Percentiles rank a stretch among this genome's conserved stretches.
phyloP scores from a whole-genome alignment of 2,797 vertebrate genomes.

The Lutra lutra region DNA sequence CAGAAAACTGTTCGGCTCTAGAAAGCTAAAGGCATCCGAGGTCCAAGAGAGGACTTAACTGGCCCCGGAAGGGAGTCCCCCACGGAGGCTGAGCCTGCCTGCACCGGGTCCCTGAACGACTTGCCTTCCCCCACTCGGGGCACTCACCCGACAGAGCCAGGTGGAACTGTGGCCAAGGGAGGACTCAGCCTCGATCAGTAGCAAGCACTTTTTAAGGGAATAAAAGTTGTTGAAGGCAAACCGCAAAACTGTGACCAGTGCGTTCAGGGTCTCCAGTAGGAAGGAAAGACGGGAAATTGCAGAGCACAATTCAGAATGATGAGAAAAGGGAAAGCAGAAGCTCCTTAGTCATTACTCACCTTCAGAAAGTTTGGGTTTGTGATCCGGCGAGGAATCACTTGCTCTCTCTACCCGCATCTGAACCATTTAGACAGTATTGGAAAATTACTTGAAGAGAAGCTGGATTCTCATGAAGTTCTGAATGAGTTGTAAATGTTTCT shows the following conservation, averaged over 20 bases:
- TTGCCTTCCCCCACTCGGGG: slow-evolving; percentile 61
- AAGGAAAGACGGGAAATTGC: slow-evolving; percentile 61
- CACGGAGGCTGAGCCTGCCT: slow-evolving; percentile 6
- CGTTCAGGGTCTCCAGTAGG: slow-evolving; percentile 57
- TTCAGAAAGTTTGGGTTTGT: slow-evolving; percentile 61
- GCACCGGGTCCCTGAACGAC: not conserved
- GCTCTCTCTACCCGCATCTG: slow-evolving; percentile 40
- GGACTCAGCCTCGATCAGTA: slow-evolving; percentile 79
- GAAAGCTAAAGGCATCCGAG: slow-evolving; percentile 29
- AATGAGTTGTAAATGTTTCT: slow-evolving; percentile 78
- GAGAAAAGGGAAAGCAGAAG: slow-evolving; percentile 70
- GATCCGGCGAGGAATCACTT: slow-evolving; percentile 71
- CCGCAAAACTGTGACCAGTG: slow-evolving; percentile 80
- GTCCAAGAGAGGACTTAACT: slow-evolving; percentile 59
- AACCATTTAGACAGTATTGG: slow-evolving; percentile 84
- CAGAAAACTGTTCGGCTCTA: slow-evolving; percentile 25
- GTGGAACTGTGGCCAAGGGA: slow-evolving; percentile 69
- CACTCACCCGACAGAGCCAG: not conserved
- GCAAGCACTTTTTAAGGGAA: slow-evolving; percentile 84
- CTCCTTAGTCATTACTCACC: slow-evolving; percentile 68
- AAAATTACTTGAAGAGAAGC: slow-evolving; percentile 87
- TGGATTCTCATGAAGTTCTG: slow-evolving; percentile 81
- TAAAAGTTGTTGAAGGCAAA: slow-evolving; percentile 78
- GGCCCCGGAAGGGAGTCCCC: slow-evolving; percentile 48
- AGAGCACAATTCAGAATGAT: slow-evolving; percentile 83